phyloP scores from a whole-genome alignment of 1,140 invertebrate species.

The Melanaphis sacchari region DNA sequence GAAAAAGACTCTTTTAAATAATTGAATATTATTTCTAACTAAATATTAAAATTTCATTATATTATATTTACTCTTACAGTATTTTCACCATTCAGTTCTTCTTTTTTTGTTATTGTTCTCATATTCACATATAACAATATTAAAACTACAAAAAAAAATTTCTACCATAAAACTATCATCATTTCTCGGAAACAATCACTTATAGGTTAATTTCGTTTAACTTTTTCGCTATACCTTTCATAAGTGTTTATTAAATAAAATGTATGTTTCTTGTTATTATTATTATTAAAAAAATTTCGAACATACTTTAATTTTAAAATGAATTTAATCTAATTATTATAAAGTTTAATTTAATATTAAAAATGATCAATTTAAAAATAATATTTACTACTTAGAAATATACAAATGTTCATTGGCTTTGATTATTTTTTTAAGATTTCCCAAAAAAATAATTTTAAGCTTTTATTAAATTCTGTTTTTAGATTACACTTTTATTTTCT shows the following conservation, averaged over 20 bases:
- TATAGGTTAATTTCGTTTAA: background rate
- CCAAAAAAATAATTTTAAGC: background rate
- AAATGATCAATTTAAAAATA: background rate
- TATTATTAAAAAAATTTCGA: background rate
- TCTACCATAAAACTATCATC: background rate
- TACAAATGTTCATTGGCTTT: background rate
- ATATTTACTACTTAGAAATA: background rate
- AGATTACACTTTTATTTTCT: no score
- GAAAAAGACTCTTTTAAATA: background rate
- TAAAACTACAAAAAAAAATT: background rate
- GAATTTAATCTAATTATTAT: background rate
- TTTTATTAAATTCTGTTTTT: background rate
- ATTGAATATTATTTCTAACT: background rate
- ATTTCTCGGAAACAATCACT: background rate
- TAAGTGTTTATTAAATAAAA: background rate
- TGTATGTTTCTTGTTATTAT: background rate
- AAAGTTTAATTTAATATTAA: background rate
- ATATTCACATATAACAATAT: background rate
- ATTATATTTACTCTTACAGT: background rate
- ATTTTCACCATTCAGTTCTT: background rate
- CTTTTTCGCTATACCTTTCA: background rate
- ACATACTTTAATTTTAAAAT: background rate
- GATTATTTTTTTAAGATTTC: background rate
- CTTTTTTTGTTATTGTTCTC: background rate
- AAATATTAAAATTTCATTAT: background rate